Percentiles rank a stretch among this genome's conserved stretches.
These are phyloP conservation scores for Pristionchus entomophagus DNA, from an alignment of 2,888 invertebrate species.

Conservation along the genomic window DNA sequence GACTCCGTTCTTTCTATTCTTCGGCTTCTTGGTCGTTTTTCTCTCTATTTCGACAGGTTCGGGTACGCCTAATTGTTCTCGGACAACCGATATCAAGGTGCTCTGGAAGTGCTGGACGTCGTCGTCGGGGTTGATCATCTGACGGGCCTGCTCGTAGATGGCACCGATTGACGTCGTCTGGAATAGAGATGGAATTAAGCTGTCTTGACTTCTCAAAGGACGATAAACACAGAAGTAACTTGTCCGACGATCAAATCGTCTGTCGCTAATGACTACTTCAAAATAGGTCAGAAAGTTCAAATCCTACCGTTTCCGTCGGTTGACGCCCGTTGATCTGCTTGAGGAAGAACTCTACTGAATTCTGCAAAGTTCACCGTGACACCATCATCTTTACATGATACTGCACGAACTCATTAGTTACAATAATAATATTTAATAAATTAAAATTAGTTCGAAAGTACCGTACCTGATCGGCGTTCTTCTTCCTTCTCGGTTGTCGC, in stretches of 20 bases:
- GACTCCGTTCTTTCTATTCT: too few relatives aligned
- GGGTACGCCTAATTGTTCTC: background rate
- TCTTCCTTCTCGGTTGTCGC: background rate
- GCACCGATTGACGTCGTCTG: slow-evolving; percentile 22
- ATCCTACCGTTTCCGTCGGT: background rate
- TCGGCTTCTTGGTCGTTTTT: background rate
- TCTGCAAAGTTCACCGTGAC: background rate
- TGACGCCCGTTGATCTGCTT: background rate
- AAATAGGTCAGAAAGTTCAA: too few relatives aligned
- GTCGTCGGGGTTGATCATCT: background rate
- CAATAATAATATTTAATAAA: too few relatives aligned
- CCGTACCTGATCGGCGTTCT: background rate
- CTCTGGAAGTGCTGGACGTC: background rate
- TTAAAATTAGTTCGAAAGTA: too few relatives aligned
- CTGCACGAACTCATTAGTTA: too few relatives aligned
- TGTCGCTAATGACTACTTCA: too few relatives aligned
- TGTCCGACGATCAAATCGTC: too few relatives aligned
- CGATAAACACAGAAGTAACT: too few relatives aligned
- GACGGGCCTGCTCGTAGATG: background rate
- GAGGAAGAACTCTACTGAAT: background rate
- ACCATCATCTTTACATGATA: too few relatives aligned
- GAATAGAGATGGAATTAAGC: background rate
- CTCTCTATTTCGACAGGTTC: background rate
- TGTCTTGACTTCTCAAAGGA: too few relatives aligned
- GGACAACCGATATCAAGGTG: background rate